Evolutionary conservation across 2,888 invertebrate species (phyloP).

Genomic region (Tolmerus cingulatus): DNA sequence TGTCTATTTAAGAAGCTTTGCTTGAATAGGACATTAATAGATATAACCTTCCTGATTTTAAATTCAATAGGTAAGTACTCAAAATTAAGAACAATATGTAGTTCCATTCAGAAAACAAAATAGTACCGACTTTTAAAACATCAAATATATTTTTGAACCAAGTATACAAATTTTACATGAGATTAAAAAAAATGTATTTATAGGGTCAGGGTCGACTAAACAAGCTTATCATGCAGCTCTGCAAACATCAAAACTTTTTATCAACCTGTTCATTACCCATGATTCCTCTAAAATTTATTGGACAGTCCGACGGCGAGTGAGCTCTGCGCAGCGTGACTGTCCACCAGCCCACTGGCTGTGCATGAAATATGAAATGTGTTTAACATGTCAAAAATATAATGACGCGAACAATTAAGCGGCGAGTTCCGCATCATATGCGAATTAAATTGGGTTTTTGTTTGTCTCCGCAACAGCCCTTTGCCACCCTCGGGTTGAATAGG

Average conservation of each 20-base stretch:
- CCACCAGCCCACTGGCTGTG: not conserved
- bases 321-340: not conserved
- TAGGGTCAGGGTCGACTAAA: no score
- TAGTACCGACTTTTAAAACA: no score
- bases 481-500: not conserved
- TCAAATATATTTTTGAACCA: no score
- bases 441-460: conserved; percentile 47
- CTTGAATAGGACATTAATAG: no score
- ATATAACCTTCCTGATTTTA: no score
- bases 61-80: no score
- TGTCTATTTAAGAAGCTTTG: no score
- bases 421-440: conserved; percentile 34
- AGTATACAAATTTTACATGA: no score
- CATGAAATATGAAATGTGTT: conserved; percentile 42
- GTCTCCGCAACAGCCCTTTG: not conserved
- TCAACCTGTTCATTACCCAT: not conserved
- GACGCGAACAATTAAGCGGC: conserved; percentile 43
- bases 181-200: no score
- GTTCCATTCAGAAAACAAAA: no score
- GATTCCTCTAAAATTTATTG: not conserved
- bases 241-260: not conserved
- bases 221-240: not conserved
- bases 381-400: conserved; percentile 41
- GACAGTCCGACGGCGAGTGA: not conserved
- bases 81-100: no score